phyloP scores from a whole-genome alignment of 2,113 vertebrate genomes.

The Varanus salvator region DNA sequence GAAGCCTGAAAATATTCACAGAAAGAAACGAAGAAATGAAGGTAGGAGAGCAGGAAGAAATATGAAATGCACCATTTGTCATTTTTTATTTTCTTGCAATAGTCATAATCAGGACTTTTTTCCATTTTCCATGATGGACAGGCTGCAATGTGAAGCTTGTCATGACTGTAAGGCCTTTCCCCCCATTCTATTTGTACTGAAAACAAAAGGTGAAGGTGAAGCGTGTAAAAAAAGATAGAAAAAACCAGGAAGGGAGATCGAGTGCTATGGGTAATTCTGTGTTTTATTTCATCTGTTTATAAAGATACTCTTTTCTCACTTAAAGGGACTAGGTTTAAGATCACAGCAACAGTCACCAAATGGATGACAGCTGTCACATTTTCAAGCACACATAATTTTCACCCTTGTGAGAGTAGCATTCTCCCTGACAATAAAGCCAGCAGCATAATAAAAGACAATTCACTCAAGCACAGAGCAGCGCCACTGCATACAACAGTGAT shows the following conservation, averaged over 20 bases:
- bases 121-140: neutral
- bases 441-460: neutral
- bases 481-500: neutral
- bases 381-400: neutral
- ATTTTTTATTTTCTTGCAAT: conserved; percentile 8
- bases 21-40: neutral
- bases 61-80: neutral
- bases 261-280: conserved; percentile 4
- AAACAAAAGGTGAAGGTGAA: neutral
- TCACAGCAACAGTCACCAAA: conserved; percentile 36
- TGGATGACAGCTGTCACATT: conserved; percentile 36
- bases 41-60: too few species aligned
- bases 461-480: neutral
- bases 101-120: conserved; percentile 1
- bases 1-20: neutral
- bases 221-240: neutral
- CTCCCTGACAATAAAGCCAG: conserved; percentile 39
- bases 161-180: neutral
- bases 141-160: neutral
- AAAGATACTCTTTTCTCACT: conserved; percentile 15
- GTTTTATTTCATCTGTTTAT: conserved; percentile 18
- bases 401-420: conserved; percentile 19
- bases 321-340: conserved; percentile 34
- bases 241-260: neutral
- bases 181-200: neutral